Evolutionary conservation across 2,113 vertebrate species (phyloP).

Genomic region (Lota lota): DNA sequence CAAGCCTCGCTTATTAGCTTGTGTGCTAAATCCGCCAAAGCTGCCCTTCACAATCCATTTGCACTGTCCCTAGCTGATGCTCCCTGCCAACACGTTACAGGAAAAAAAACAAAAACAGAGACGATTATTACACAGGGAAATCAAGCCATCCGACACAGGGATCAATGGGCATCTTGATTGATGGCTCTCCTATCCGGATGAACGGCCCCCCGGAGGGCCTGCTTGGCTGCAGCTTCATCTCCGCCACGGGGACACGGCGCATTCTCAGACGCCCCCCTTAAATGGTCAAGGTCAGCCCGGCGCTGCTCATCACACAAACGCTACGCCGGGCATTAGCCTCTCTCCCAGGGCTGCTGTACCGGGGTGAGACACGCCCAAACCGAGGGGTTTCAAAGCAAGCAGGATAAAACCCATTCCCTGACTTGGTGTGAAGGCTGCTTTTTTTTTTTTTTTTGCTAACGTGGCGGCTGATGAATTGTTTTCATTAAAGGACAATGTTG

Average conservation of each 20-base stretch:
- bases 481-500: slow-evolving; percentile 31
- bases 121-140: slow-evolving; percentile 69
- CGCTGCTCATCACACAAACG: neutral
- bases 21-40: slow-evolving; percentile 20
- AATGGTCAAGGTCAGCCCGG: slow-evolving; percentile 57
- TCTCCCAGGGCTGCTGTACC: no score
- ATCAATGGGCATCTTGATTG: slow-evolving; percentile 70
- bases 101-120: slow-evolving; percentile 57
- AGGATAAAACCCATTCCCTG: no score
- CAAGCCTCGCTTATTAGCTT: neutral
- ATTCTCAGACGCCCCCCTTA: slow-evolving; percentile 11
- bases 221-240: slow-evolving; percentile 29
- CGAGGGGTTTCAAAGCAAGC: no score
- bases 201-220: slow-evolving; percentile 54
- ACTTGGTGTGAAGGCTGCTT: no score
- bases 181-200: slow-evolving; percentile 68
- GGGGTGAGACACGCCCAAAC: neutral
- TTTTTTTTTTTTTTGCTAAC: no score
- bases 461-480: slow-evolving; percentile 15
- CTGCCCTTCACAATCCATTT: slow-evolving; percentile 60
- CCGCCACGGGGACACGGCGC: slow-evolving; percentile 34
- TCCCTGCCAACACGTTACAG: slow-evolving; percentile 48
- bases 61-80: slow-evolving; percentile 32
- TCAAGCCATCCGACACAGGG: slow-evolving; percentile 62
- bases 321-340: neutral